Conservation (phyloP, 2,888 invertebrate genomes). For the Phasia obesa region DNA sequence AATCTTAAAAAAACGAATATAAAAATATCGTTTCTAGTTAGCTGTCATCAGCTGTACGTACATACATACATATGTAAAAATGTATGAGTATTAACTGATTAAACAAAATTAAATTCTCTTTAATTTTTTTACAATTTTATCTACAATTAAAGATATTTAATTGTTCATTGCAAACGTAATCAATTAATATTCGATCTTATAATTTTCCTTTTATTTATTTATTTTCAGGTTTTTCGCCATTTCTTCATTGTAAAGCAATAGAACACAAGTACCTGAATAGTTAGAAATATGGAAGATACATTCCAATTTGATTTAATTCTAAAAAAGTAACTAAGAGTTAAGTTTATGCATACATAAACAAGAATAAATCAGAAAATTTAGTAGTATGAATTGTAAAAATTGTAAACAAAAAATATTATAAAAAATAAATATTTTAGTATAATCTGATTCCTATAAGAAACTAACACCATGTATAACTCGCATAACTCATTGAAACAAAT, state of each 20-base stretch:
- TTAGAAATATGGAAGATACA: conserved; percentile 48
- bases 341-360: conserved; percentile 21
- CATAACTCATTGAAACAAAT: conserved; percentile 65
- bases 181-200: conserved; percentile 38
- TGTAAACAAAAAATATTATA: not conserved
- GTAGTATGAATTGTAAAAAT: too few relatives aligned
- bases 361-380: not conserved
- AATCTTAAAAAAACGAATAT: too few relatives aligned
- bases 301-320: conserved; percentile 43
- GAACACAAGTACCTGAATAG: conserved; percentile 60
- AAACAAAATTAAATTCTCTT: too few relatives aligned
- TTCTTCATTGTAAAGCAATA: conserved; percentile 26
- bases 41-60: too few relatives aligned
- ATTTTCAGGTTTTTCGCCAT: conserved; percentile 46
- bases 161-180: conserved; percentile 42
- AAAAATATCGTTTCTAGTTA: too few relatives aligned
- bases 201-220: conserved; percentile 4
- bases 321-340: conserved; percentile 35
- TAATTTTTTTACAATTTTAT: conserved; percentile 9
- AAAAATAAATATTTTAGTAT: not conserved
- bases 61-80: too few relatives aligned
- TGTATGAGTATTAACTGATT: too few relatives aligned
- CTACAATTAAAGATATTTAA: conserved; percentile 49
- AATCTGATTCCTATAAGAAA: conserved; percentile 18
- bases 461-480: conserved; percentile 55